A percentile compares a stretch with the other conserved stretches of the same genome.
Conservation (phyloP, 1,140 invertebrate species). For the Triops longicaudatus region DNA sequence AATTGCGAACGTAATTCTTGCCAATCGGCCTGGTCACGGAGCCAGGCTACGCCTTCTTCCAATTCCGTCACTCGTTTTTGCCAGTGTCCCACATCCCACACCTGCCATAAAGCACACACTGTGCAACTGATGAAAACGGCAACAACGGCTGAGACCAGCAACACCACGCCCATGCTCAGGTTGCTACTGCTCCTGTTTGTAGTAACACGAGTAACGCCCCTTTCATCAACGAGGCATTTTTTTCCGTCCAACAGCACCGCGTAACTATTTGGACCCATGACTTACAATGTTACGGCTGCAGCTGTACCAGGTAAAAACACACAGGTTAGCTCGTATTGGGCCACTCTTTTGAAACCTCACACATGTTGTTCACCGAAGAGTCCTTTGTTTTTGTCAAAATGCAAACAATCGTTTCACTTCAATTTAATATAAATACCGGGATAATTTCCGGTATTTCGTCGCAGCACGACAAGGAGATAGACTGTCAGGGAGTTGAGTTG, state of each 20-base stretch:
- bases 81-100: slow-evolving; percentile 20
- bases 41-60: slow-evolving; percentile 19
- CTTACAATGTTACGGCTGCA: not conserved
- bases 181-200: not conserved
- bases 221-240: not conserved
- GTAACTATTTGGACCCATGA: not conserved
- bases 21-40: slow-evolving; percentile 18
- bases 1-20: slow-evolving; percentile 24
- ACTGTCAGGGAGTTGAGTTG: not conserved
- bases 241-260: not conserved
- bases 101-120: slow-evolving; percentile 17
- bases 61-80: slow-evolving; percentile 22
- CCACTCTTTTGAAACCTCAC: not conserved
- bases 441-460: not conserved
- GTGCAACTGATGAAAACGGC: slow-evolving; percentile 1
- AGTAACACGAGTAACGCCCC: not conserved
- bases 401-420: not conserved
- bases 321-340: not conserved
- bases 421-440: not conserved
- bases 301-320: not conserved
- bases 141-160: slow-evolving; percentile 8
- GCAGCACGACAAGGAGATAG: not conserved
- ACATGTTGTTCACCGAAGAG: not conserved
- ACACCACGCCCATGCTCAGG: slow-evolving; percentile 13
- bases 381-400: not conserved